Evolutionary conservation across 64 coral and sea anemone species (phyloP).

Genomic region (Catalaphyllia jardinei): DNA sequence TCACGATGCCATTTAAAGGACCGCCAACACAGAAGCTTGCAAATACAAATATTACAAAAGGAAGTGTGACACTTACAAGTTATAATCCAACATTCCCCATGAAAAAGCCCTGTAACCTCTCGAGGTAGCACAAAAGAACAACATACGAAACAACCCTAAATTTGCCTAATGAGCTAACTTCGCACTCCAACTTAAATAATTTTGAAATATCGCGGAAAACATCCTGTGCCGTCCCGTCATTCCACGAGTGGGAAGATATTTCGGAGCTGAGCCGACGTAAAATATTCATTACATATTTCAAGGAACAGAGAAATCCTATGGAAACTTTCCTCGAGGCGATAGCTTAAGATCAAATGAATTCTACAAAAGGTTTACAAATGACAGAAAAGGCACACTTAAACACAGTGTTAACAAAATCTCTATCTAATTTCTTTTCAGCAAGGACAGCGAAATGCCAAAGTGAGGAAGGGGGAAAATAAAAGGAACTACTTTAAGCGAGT

Average conservation of each 20-base stretch:
- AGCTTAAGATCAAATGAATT: not conserved
- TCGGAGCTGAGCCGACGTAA: not conserved
- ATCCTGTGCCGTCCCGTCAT: not conserved
- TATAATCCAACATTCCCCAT: too few relatives aligned
- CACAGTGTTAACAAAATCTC: not conserved
- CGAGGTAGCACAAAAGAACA: too few relatives aligned
- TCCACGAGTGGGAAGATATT: not conserved
- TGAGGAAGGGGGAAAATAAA: not conserved
- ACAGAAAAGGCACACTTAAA: not conserved
- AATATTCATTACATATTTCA: conserved; percentile 47
- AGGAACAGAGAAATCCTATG: conserved; percentile 21
- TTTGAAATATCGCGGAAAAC: not conserved
- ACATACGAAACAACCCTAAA: too few relatives aligned
- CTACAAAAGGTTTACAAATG: not conserved
- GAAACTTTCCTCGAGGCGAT: conserved; percentile 11
- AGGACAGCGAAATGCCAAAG: not conserved
- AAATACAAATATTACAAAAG: too few relatives aligned
- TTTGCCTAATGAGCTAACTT: too few relatives aligned
- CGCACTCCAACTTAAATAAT: not conserved
- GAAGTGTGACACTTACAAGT: too few relatives aligned
- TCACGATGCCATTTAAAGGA: too few relatives aligned
- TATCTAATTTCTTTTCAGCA: not conserved
- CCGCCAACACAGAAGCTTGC: too few relatives aligned
- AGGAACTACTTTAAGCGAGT: not conserved
- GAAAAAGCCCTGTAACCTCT: too few relatives aligned